Evolutionary conservation across 1,140 invertebrate genomes (phyloP).

Genomic region (Drosophila lacertosa): DNA sequence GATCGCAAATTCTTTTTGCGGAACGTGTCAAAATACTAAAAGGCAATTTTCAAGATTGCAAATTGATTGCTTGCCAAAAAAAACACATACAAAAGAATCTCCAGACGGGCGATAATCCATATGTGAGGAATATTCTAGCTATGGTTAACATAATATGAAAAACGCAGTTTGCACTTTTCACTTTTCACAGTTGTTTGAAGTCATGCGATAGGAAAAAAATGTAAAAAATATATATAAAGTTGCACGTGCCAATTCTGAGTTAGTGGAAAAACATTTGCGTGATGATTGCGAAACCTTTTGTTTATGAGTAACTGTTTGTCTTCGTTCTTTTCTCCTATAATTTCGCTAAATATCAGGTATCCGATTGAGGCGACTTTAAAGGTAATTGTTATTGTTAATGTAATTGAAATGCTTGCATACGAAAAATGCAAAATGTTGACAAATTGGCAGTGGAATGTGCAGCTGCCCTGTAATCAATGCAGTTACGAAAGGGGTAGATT

Average conservation of each 20-base stretch:
- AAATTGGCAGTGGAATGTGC: too few relatives aligned
- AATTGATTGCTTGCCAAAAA: constrained; percentile 53
- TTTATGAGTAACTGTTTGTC: constrained; percentile 38
- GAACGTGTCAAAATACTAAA: constrained; percentile 58
- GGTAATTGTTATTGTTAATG: background rate
- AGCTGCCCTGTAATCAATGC: too few relatives aligned
- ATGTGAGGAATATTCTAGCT: background rate
- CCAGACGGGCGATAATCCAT: background rate
- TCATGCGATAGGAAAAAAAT: too few relatives aligned
- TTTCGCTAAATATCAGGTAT: constrained; percentile 21
- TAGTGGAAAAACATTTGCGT: constrained; percentile 34
- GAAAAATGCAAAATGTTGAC: too few relatives aligned
- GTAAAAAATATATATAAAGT: too few relatives aligned
- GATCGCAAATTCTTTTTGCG: constrained; percentile 33
- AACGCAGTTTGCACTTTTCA: constrained; percentile 3
- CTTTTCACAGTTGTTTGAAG: constrained; percentile 46
- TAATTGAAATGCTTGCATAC: too few relatives aligned
- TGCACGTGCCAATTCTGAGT: constrained; percentile 14
- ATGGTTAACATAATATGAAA: background rate
- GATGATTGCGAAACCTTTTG: constrained; percentile 39
- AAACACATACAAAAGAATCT: background rate
- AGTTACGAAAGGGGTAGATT: too few relatives aligned
- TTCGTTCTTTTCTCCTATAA: constrained; percentile 12
- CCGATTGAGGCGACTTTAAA: constrained; percentile 5
- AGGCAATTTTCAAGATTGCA: constrained; percentile 12